Conservation (phyloP, 1,140 invertebrate genomes). For the Lysiphlebus fabarum region DNA sequence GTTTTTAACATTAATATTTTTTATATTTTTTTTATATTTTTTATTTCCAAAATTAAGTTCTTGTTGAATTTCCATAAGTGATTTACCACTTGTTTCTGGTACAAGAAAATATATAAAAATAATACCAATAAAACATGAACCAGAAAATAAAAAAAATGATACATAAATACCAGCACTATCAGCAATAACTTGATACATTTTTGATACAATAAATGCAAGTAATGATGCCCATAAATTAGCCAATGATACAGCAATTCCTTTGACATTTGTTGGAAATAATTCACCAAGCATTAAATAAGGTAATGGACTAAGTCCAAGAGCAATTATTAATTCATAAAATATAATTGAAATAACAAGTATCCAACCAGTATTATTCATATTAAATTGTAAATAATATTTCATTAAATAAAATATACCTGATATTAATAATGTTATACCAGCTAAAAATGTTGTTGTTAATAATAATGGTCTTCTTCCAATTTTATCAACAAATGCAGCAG, state of each 20-base stretch:
- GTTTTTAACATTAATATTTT: too few relatives aligned
- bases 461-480: conserved; percentile 59
- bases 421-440: conserved; percentile 48
- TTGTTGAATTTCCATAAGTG: conserved; percentile 65
- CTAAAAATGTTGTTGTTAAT: conserved; percentile 56
- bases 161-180: conserved; percentile 57
- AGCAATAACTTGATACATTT: conserved; percentile 58
- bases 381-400: conserved; percentile 43
- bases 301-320: conserved; percentile 60
- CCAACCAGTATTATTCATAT: conserved; percentile 49
- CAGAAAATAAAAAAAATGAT: conserved; percentile 59
- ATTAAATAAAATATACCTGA: conserved; percentile 54
- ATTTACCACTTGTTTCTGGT: conserved; percentile 72
- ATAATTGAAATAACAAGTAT: conserved; percentile 59
- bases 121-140: conserved; percentile 56
- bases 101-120: conserved; percentile 62
- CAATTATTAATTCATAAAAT: conserved; percentile 60
- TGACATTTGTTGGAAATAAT: conserved; percentile 63
- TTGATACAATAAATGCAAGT: conserved; percentile 56
- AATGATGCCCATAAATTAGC: conserved; percentile 49
- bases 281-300: conserved; percentile 63
- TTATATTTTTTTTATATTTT: conserved; percentile 7
- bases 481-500: conserved; percentile 56
- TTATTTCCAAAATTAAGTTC: conserved; percentile 41
- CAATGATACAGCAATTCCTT: conserved; percentile 56